These are phyloP conservation scores for Rotaria sp. DNA, from an alignment of 2,888 invertebrate species.

Conservation along the genomic window DNA sequence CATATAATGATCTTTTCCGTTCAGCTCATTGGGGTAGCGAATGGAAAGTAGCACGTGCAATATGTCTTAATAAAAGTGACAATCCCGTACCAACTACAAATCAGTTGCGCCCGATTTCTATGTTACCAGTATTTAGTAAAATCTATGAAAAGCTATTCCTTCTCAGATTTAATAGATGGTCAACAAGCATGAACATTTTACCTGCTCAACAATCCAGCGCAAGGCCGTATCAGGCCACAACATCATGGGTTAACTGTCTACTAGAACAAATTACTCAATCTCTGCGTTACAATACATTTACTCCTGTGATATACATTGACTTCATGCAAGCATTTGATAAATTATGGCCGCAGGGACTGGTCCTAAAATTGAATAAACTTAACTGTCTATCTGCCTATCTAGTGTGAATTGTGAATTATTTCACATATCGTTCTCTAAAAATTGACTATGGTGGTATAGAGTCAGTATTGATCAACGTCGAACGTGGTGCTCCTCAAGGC, in stretches of 20 bases:
- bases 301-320: not conserved
- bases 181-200: not conserved
- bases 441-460: not conserved
- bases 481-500: not conserved
- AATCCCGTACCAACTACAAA: not conserved
- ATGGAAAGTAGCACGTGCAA: not conserved
- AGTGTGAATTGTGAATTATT: not conserved
- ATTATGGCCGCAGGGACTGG: not conserved
- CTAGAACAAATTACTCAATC: constrained; percentile 8
- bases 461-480: not conserved
- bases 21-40: not conserved
- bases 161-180: not conserved
- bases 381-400: not conserved
- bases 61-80: not conserved
- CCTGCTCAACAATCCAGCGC: not conserved
- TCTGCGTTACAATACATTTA: not conserved
- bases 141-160: not conserved
- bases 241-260: not conserved
- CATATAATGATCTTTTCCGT: not conserved
- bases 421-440: not conserved
- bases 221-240: not conserved
- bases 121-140: not conserved
- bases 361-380: not conserved
- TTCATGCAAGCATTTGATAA: not conserved
- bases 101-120: not conserved